Base-by-base conservation (phyloP, 2,888 invertebrate genomes). In the Diadegma fenestrale region DNA sequence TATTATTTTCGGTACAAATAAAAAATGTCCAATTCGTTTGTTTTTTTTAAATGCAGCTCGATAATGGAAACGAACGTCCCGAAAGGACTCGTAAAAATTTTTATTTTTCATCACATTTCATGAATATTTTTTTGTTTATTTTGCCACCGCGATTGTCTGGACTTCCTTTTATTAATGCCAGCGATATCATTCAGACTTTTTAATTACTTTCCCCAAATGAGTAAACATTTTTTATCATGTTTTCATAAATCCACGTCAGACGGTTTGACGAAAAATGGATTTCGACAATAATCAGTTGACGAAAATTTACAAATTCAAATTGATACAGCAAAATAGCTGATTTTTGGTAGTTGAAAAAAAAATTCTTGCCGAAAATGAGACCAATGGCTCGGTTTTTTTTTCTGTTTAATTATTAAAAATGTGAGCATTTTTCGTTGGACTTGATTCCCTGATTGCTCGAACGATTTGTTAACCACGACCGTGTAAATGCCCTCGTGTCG, bases 401-500 rank as follows among this genome's bases (percentile, higher is more conserved):
- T 54, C 12, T 12, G 3, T 54, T 3, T 8, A 63, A 33, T n/a
- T n/a, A n/a, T n/a, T n/a, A 63, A 37, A 61, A 61, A 63, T 33
- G n/a, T n/a, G 33, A n/a, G 1, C 6, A 66, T 41, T 66, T 66
- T 66, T 66, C 68, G 72, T 78, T 68, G 61, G 41, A 48, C 41
- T 54, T 80, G 58, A 51, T 63, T 73, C 58, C n/a, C 43, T 66
- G 58, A 72, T 51, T 72, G 79, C 78, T 63, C 79, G 63, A 37
- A 45, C 63, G 33, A 66, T 68, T 68, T 58, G 73, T 69, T 43
- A 78, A 69, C 78, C 58, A 30, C 73, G 77, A 68, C 68, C 80
- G 77, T 77, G 84, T 73, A 84, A 84, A 84, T 81, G 80, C 84
- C 77, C 84, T 78, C 77, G 77, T 84, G 77, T 84, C 84, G 77